Evolutionary conservation across 2,797 vertebrate genomes (phyloP), one percentile per base, ranked within the genome.

Genomic region (Alectoris magna): DNA sequence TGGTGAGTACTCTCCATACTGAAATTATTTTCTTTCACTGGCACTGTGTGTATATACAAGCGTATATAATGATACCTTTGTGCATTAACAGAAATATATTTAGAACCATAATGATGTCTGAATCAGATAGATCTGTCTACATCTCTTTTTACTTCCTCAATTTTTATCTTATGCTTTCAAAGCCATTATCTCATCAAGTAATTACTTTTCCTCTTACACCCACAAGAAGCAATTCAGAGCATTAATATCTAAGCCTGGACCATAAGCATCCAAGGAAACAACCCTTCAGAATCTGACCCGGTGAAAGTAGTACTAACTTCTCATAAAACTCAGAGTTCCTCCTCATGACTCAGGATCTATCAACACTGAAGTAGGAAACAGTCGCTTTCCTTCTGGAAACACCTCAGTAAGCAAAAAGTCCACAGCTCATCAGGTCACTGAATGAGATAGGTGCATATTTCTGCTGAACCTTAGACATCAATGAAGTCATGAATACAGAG

Each of bases 1-100:
- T 44, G 31, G 60, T 51, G 48, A 71, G 44, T 46, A 56, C 14
- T 60, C 49, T 76, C 48, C 44, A 71, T 26, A 53, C 39, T 76
- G 51, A 79, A 91, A 83, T 87, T 84, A 83, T 87, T 84, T 83
- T 73, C 15, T 49, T 76, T 86, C 70, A 69, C 38, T 46, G 44
- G 34, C 34, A 62, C 8, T 34, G 8, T 58, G 29, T 67, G 16
- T 34, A 82, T 49, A 29, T 27, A 29, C 26, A 82, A 84, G 14
- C 29, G 7, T 71, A 88, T 18, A 60, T 44, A 74, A 88, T n/a
- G 23, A 82, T 46, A 80, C 31, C 69, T 77, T 62, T 68, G 58
- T 68, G 63, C 79, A 71, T 84, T 74, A 89, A 91, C 0, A 89
- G 48, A 77, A 91, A 68, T 87, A 72, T 38, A 81, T 87, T 81